Evolutionary conservation across 2,797 vertebrate genomes (phyloP).

Genomic region (Botia almorhae): DNA sequence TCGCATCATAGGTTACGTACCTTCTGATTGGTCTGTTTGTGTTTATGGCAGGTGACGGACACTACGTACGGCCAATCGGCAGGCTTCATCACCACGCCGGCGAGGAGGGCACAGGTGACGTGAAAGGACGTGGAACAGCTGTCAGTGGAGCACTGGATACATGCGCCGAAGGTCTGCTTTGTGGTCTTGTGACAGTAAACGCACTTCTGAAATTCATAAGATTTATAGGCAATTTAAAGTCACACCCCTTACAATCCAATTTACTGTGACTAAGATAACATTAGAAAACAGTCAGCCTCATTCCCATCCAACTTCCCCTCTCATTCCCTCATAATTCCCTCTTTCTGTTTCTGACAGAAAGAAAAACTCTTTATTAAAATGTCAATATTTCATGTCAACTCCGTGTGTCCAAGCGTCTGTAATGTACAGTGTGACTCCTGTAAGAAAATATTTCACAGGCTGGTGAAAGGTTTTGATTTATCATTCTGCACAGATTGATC

Average conservation of each 20-base stretch:
- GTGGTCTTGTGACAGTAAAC: constrained; percentile 87
- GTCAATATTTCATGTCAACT: constrained; percentile 71
- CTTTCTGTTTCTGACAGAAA: constrained; percentile 59
- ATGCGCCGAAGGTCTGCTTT: constrained; percentile 85
- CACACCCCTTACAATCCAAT: background rate
- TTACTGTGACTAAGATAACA: background rate
- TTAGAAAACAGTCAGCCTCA: constrained; percentile 18
- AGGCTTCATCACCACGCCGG: constrained; percentile 89
- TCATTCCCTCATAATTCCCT: background rate
- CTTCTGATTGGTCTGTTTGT: constrained; percentile 73
- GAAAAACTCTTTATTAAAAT: constrained; percentile 75
- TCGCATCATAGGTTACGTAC: constrained; percentile 66
- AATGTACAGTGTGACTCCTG: constrained; percentile 42
- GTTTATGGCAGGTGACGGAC: constrained; percentile 93
- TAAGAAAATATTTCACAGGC: constrained; percentile 56
- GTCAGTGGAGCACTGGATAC: constrained; percentile 91
- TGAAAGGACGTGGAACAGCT: constrained; percentile 97
- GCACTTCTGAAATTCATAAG: constrained; percentile 81
- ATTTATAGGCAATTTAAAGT: background rate
- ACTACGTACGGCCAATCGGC: constrained; percentile 97
- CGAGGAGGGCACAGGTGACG: constrained; percentile 92
- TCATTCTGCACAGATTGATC: constrained; percentile 48
- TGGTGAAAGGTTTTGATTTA: constrained; percentile 54
- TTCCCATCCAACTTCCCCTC: background rate
- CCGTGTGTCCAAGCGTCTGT: constrained; percentile 38